Evolutionary conservation across 2,797 vertebrate species (phyloP), one percentile per base, ranked within the genome.

Genomic region (Crax fasciolata): DNA sequence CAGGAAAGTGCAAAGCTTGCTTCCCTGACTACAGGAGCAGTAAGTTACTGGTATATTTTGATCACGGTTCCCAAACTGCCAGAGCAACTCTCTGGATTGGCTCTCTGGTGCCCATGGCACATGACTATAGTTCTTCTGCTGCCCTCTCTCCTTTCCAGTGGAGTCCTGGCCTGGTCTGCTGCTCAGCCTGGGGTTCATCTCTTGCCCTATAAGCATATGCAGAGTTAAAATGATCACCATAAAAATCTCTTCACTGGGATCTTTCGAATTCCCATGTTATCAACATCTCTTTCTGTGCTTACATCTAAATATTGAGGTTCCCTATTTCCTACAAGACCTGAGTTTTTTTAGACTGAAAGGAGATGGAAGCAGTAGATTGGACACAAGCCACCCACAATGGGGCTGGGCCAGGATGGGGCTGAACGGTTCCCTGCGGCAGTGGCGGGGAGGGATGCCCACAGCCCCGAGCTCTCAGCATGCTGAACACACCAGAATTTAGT

Each of bases 11-110:
- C 23, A 51, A 82, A 81, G 15, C 32, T 28, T 71, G 3, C 57
- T 74, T 92, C 70, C 52, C 68, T 87, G 71, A 57, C 72, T 30
- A 55, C 20, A 39, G 59, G 38, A 90, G 71, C 44, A 68, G 13
- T 70, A 76, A 82, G 41, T 57, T 82, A 49, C n/a, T 62, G 5
- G 19, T 88, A 84, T 84, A 75, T 84, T 92, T 96, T 79, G 71
- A 67, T 74, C 48, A n/a, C 17, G 18, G 44, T 32, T 90, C 67
- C 35, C n/a, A 89, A 73, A 79, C 5, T 17, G 17, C 9, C 3
- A 24, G 51, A 89, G 59, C n/a, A 35, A 41, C 25, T 93, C 90
- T 67, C 59, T 59, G 73, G 70, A 14, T 79, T 66, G 41, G 72
- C 21, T 90, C 28, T 74, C 51, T 59, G 63, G 28, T 2, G 0